Percentiles rank a stretch among this genome's conserved stretches.
phyloP scores from a whole-genome alignment of 2,113 vertebrate species.

The Gnathonemus longibarbis region DNA sequence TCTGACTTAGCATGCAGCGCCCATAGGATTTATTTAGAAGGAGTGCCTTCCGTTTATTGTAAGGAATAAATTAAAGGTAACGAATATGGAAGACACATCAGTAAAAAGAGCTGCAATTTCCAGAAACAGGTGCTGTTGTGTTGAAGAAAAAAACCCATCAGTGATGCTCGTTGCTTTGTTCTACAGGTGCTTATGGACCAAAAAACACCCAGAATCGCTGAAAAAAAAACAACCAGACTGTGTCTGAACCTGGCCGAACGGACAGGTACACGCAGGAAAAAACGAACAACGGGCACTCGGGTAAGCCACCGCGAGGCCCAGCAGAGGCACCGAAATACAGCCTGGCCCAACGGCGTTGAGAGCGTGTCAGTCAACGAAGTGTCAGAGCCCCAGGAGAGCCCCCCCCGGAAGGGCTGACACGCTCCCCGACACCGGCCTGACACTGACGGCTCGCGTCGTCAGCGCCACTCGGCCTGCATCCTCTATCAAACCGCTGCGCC shows the following conservation, averaged over 20 bases:
- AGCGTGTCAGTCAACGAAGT: background rate
- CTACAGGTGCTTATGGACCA: background rate
- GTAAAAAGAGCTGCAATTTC: background rate
- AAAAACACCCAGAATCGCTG: background rate
- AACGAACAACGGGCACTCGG: background rate
- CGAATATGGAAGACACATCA: background rate
- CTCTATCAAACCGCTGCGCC: background rate
- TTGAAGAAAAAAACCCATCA: background rate
- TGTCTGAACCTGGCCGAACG: background rate
- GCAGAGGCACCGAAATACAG: background rate
- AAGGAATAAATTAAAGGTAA: too few relatives aligned
- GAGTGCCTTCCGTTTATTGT: background rate
- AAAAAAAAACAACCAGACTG: background rate
- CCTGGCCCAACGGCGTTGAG: background rate
- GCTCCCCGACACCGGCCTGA: background rate
- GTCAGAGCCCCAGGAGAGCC: background rate
- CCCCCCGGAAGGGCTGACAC: background rate
- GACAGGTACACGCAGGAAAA: background rate
- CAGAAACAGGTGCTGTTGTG: background rate
- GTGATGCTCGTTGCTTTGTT: background rate
- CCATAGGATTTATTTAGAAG: background rate
- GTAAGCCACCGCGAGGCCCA: background rate
- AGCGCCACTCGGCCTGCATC: background rate
- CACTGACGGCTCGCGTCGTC: background rate
- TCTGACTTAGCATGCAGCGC: background rate